Evolutionary conservation across 92 coral and sea anemone species (phyloP), one percentile per base, ranked within the genome.

Genomic region (Parazoanthus atlanticus): DNA sequence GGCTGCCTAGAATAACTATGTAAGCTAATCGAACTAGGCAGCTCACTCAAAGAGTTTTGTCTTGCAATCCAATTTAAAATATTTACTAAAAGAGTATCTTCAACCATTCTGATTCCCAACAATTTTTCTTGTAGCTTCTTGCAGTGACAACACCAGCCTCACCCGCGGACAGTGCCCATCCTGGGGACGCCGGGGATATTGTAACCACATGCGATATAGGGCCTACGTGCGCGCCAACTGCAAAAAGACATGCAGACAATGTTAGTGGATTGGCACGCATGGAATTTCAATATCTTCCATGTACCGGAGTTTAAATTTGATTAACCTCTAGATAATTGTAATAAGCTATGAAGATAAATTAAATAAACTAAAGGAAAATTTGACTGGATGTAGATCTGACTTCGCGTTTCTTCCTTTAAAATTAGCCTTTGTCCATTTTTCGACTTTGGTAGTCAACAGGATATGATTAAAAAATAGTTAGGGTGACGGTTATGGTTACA

Each of bases 161-260:
- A 77, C 81, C 13, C 19, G 41, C 5, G 36, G 71, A 19, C 25
- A 13, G 21, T 81, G 85, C 47, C 43, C 74, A 6, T 31, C 25
- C 17, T 81, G 85, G 85, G 49, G 32, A 12, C 34, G 43, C 40
- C 13, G 19, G 28, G 73, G 85, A 81, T 81, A 31, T 38, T 81
- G 85, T 34, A 61, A 17, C 15, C 16, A 86, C 78, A 29, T 0
- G 25, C 15, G 17, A 4, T 94, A 78, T 81, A 69, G 82, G 49
- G 21, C 86, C 29, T 95, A 88, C 80, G 89, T 92, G 87, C 89
- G 80, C 7, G 47, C 88, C 2, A 76, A 85, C 90, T 95, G 98
- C 88, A 95, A 79, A 92, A 88, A 86, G 82, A 95, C 94, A 79
- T 95, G 98, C 36, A 84, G 86, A 10, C 56, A 1, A 1, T 82